These are phyloP conservation scores for Athripsodes cinereus DNA, from an alignment of 2,888 invertebrate genomes.

Conservation along the genomic window DNA sequence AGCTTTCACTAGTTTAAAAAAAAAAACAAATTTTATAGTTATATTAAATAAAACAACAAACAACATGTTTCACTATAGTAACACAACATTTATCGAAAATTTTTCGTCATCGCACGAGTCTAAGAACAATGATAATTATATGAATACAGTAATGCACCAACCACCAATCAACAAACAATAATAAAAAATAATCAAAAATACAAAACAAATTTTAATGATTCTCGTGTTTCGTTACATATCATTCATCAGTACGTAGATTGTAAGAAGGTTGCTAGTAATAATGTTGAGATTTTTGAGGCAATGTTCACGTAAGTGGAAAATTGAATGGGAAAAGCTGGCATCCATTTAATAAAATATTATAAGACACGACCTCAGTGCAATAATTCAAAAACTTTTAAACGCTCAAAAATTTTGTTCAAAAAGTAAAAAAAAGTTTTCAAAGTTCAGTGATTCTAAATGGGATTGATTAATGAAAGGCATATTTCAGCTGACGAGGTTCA, in stretches of 20 bases:
- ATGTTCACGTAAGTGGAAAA: not conserved
- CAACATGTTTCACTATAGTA: not conserved
- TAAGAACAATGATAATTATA: constrained; percentile 28
- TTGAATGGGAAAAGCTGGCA: too few species aligned
- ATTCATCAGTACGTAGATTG: constrained; percentile 26
- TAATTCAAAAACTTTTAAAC: too few species aligned
- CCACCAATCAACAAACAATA: constrained; percentile 20
- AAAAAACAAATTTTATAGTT: not conserved
- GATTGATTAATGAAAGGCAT: too few species aligned
- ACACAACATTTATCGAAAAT: not conserved
- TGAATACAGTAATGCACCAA: constrained; percentile 26
- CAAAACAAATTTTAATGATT: not conserved
- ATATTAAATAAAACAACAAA: not conserved
- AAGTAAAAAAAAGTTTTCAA: too few species aligned
- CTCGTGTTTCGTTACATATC: constrained; percentile 20
- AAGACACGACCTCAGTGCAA: too few species aligned
- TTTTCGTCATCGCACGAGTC: constrained; percentile 30
- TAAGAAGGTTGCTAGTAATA: constrained; percentile 23
- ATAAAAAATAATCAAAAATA: not conserved
- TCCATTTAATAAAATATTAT: too few species aligned
- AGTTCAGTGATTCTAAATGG: too few species aligned
- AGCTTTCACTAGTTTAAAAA: constrained; percentile 25
- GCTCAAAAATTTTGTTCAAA: too few species aligned
- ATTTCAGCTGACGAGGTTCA: too few species aligned
- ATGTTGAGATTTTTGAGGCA: constrained; percentile 14